phyloP scores from a whole-genome alignment of 2,113 vertebrate genomes.

The Amphiprion percula region DNA sequence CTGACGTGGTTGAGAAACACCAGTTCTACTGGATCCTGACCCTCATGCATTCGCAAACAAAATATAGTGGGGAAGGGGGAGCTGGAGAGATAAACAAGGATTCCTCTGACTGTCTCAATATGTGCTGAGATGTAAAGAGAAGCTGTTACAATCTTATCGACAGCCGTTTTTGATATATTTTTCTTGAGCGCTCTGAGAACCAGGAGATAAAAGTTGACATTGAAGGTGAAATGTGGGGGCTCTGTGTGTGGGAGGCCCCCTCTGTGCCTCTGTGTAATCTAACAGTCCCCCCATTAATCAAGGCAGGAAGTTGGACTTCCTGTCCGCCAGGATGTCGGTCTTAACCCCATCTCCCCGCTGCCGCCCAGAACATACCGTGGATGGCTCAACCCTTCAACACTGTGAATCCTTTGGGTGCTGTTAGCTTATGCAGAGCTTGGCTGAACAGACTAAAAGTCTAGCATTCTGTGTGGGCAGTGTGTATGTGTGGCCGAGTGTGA shows the following conservation, averaged over 20 bases:
- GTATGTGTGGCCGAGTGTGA: conserved; percentile 62
- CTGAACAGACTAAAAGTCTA: conserved; percentile 37
- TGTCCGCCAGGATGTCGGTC: conserved; percentile 74
- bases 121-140: conserved; percentile 23
- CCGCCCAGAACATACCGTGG: conserved; percentile 25
- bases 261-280: conserved; percentile 53
- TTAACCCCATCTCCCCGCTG: conserved; percentile 33
- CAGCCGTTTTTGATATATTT: conserved; percentile 2
- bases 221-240: conserved; percentile 54
- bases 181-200: conserved; percentile 25
- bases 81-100: conserved; percentile 38
- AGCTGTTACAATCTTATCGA: conserved; percentile 23
- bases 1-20: conserved; percentile 75
- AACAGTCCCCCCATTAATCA: conserved; percentile 77
- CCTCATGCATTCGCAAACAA: conserved; percentile 47
- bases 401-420: conserved; percentile 66
- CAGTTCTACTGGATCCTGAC: conserved; percentile 73
- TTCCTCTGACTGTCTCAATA: neutral
- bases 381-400: conserved; percentile 48
- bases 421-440: conserved; percentile 58
- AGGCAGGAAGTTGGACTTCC: conserved; percentile 82
- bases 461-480: conserved; percentile 61
- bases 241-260: conserved; percentile 68
- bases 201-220: conserved; percentile 24
- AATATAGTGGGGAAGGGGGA: conserved; percentile 10